phyloP scores from a whole-genome alignment of 2,113 vertebrate genomes.

The Odocoileus virginianus region DNA sequence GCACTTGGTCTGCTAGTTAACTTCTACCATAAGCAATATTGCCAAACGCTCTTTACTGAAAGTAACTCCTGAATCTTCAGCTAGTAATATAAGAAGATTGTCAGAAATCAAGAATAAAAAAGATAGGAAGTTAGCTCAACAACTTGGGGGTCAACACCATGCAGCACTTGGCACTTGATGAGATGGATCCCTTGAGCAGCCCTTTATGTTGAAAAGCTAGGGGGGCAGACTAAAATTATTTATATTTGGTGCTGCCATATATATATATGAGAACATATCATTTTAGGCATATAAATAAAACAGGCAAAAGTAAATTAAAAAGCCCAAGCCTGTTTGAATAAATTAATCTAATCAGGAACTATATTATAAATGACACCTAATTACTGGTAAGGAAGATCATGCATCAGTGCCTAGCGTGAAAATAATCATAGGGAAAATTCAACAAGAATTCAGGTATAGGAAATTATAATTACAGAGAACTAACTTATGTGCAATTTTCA shows the following conservation, averaged over 20 bases:
- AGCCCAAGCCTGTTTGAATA: neutral
- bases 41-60: neutral
- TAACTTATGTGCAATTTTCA: conserved; percentile 6
- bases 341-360: conserved; percentile 44
- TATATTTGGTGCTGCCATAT: neutral
- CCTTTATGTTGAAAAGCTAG: conserved; percentile 15
- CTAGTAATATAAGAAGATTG: neutral
- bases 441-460: conserved; percentile 5
- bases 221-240: neutral
- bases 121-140: neutral
- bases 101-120: neutral
- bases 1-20: neutral
- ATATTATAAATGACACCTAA: conserved; percentile 42
- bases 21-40: neutral
- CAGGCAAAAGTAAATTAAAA: conserved; percentile 32
- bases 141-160: neutral
- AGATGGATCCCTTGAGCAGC: neutral
- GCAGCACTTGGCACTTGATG: neutral
- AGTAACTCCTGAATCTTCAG: neutral
- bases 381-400: conserved; percentile 19
- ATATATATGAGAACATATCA: neutral
- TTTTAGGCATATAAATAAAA: conserved; percentile 29
- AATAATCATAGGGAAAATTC: conserved; percentile 34
- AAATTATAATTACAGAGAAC: conserved; percentile 36
- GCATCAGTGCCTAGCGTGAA: neutral